Conservation (phyloP, 2,797 vertebrate genomes). For the Hozukius guyotensis region DNA sequence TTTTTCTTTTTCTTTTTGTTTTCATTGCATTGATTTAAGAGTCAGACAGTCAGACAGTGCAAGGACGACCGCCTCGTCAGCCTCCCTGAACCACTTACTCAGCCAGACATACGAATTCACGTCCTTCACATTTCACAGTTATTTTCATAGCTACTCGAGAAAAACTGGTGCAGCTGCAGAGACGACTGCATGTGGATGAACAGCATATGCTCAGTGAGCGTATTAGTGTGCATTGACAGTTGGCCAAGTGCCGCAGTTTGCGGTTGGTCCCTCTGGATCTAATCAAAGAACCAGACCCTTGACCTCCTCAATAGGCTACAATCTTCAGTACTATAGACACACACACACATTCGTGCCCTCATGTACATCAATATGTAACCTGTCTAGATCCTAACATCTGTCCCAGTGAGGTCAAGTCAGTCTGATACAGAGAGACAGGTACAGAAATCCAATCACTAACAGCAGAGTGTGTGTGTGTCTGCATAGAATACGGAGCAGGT, state of each 20-base stretch:
- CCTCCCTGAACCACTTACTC: background rate
- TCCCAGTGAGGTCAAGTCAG: background rate
- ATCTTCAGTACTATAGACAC: background rate
- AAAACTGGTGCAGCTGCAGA: background rate
- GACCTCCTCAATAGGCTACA: background rate
- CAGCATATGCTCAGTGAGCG: background rate
- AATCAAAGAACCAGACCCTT: conserved; percentile 5
- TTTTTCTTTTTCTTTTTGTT: background rate
- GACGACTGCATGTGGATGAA: background rate
- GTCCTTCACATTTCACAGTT: background rate
- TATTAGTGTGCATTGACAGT: background rate
- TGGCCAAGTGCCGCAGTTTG: background rate
- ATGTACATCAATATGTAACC: conserved; percentile 1
- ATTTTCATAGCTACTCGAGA: background rate
- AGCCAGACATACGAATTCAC: background rate
- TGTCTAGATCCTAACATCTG: background rate
- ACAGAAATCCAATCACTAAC: background rate
- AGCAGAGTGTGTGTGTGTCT: background rate
- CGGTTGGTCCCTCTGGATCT: background rate
- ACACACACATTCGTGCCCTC: background rate
- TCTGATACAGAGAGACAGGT: background rate
- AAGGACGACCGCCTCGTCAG: background rate
- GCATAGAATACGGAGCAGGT: background rate
- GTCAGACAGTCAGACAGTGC: background rate
- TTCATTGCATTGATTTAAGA: background rate